Base-by-base conservation (phyloP, 2,113 vertebrate genomes). In the Barnardius zonarius region DNA sequence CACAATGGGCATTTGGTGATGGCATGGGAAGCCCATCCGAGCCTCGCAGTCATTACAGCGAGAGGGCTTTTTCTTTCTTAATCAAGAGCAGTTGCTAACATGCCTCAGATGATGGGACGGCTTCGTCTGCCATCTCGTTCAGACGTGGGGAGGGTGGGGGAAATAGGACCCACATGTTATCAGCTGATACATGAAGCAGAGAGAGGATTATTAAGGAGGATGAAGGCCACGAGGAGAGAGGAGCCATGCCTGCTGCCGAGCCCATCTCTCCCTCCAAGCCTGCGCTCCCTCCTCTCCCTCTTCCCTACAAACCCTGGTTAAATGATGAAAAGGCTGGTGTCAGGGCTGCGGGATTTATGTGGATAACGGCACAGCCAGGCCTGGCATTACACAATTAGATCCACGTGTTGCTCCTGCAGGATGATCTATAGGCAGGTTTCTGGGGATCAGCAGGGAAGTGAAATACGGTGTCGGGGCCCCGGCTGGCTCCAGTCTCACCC, bases 131-230 rank as follows among this genome's bases (percentile, higher is more conserved):
- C 57, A 16, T 62, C 82, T 74, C 28, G 15, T 51, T 69, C 48
- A 51, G 33, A 46, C 7, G 67, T 49, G 69, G 46, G 84, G 28
- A n/a, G 54, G 55, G 48, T 2, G 78, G 69, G 69, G 57, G 33
- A 73, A 95, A 92, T 77, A 31, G 28, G 67, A 82, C 73, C 46
- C 91, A 83, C 41, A 31, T 84, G 76, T 84, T 82, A 51, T 54
- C 84, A 70, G 54, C 55, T 17, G 49, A 33, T 67, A 35, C 7
- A 4, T 92, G 68, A 96, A 78, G 63, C 23, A 66, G 18, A 41
- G 57, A 28, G 49, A 52, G 68, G 43, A 13, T 48, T 67, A 41
- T 43, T 80, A 41, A 35, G 77, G 63, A 64, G 43, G 39, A 77
- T 61, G 33, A 87, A 91, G 86, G 81, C 68, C 33, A 46, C 3